Evolutionary conservation across 2,888 invertebrate species (phyloP).

Genomic region (Rhyacophila evoluta): DNA sequence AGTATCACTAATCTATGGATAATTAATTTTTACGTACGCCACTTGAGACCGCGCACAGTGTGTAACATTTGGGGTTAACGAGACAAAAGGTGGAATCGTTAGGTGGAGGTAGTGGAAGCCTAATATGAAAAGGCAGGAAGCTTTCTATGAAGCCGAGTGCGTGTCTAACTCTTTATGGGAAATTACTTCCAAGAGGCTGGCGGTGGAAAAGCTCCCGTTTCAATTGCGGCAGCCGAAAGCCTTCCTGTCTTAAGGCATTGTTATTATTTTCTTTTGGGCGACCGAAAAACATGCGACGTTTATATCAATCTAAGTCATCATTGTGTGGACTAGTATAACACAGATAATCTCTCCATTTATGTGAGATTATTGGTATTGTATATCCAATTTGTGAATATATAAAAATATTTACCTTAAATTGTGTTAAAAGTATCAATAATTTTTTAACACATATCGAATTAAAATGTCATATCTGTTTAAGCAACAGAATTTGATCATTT

Average conservation of each 20-base stretch:
- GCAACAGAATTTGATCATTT: too few relatives aligned
- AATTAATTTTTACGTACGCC: neutral
- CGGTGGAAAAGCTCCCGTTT: neutral
- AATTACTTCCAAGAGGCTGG: constrained; percentile 27
- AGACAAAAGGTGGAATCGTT: constrained; percentile 53
- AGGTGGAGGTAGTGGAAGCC: constrained; percentile 47
- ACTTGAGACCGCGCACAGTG: constrained; percentile 4
- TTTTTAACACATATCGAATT: too few relatives aligned
- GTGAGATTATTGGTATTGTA: too few relatives aligned
- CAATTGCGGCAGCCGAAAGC: constrained; percentile 17
- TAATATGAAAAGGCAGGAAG: constrained; percentile 48
- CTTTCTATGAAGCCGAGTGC: constrained; percentile 26
- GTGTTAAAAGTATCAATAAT: too few relatives aligned
- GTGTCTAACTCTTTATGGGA: constrained; percentile 29
- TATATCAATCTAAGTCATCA: neutral
- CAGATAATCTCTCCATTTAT: too few relatives aligned
- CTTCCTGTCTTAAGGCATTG: constrained; percentile 10
- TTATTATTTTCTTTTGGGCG: constrained; percentile 7
- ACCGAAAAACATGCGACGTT: neutral
- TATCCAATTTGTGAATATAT: too few relatives aligned
- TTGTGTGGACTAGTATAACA: too few relatives aligned
- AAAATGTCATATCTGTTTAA: too few relatives aligned
- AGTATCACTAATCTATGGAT: too few relatives aligned
- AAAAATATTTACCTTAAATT: too few relatives aligned
- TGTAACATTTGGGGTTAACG: constrained; percentile 53